Evolutionary conservation across 2,888 invertebrate species (phyloP).

Genomic region (Sesia apiformis): DNA sequence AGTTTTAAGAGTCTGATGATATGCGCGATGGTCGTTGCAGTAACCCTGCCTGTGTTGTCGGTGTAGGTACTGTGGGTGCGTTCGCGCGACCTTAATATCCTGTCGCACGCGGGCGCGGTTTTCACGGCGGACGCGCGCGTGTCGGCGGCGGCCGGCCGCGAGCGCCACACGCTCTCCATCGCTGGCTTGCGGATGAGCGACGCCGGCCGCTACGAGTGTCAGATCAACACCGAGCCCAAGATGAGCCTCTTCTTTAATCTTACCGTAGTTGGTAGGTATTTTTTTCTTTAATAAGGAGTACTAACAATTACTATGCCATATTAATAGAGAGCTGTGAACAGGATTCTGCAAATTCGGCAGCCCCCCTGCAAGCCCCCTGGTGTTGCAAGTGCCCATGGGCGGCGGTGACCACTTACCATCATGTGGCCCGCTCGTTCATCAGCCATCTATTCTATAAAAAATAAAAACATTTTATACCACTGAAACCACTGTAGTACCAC

Average conservation of each 20-base stretch:
- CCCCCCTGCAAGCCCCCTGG: no score
- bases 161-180: slow-evolving; percentile 76
- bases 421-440: no score
- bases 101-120: slow-evolving; percentile 77
- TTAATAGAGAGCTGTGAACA: no score
- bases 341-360: no score
- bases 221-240: slow-evolving; percentile 84
- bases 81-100: slow-evolving; percentile 79
- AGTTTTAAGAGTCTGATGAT: no score
- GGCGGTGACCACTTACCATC: no score
- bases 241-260: slow-evolving; percentile 80
- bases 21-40: background rate
- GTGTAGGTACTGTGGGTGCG: slow-evolving; percentile 84
- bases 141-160: slow-evolving; percentile 69
- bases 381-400: no score
- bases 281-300: background rate
- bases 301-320: no score
- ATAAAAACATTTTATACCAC: no score
- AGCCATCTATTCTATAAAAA: no score
- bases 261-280: slow-evolving; percentile 73
- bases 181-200: slow-evolving; percentile 74
- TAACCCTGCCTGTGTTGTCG: background rate
- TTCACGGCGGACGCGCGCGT: slow-evolving; percentile 82
- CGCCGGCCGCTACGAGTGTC: slow-evolving; percentile 82
- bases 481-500: no score